phyloP scores from a whole-genome alignment of 30 jellyfish, hydroid and myxozoan genomes.

The Hydra vulgaris region DNA sequence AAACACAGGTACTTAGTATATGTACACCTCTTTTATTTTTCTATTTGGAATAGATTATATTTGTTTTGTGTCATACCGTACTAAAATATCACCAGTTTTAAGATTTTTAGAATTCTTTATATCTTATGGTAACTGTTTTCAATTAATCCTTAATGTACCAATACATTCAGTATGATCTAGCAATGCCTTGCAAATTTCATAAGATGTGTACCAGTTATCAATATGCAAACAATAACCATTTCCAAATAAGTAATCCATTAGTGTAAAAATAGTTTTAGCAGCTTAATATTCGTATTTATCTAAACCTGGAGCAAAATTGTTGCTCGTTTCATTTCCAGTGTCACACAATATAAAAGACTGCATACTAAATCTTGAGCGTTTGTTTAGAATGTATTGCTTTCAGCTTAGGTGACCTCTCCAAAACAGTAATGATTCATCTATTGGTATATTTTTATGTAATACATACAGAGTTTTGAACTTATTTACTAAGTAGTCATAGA shows the following conservation, averaged over 20 bases:
- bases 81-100: conserved; percentile 2
- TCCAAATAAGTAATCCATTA: not conserved
- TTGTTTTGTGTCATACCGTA: conserved; percentile 9
- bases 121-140: conserved; percentile 1
- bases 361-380: conserved; percentile 3
- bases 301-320: conserved; percentile 1
- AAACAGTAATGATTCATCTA: too few species aligned
- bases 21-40: not conserved
- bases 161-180: not conserved
- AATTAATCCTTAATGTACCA: not conserved
- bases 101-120: not conserved
- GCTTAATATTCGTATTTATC: too few species aligned
- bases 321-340: conserved; percentile 2
- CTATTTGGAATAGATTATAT: conserved; percentile 1
- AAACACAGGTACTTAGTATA: conserved; percentile 5
- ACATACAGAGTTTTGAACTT: too few species aligned
- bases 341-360: not conserved
- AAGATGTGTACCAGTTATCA: too few species aligned
- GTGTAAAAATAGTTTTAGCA: conserved; percentile 1
- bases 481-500: not conserved
- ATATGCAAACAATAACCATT: conserved; percentile 1
- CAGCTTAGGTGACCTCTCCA: too few species aligned
- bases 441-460: too few species aligned
- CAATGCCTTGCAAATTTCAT: too few species aligned
- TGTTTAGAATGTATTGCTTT: too few species aligned